These are phyloP conservation scores for Xestoiulus laeticollis DNA, from an alignment of 2,888 invertebrate species.

Conservation along the genomic window DNA sequence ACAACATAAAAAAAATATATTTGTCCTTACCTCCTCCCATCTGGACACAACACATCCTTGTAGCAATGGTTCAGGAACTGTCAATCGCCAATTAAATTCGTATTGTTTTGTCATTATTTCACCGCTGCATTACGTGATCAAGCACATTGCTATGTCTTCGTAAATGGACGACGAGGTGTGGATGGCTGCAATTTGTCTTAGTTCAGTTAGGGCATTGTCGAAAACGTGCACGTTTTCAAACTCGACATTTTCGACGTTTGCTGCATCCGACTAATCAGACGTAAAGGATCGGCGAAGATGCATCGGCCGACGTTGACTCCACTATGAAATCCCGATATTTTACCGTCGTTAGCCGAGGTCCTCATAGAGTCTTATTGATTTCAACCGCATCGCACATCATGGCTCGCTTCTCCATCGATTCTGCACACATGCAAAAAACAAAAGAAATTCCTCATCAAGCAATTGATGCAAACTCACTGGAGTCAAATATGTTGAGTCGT, in stretches of 20 bases:
- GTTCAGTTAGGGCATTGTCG: neutral
- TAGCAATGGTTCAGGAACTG: slow-evolving; percentile 86
- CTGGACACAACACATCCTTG: slow-evolving; percentile 92
- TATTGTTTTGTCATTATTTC: slow-evolving; percentile 92
- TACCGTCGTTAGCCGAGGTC: neutral
- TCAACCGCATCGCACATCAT: neutral
- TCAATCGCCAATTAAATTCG: slow-evolving; percentile 98
- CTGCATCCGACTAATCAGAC: neutral
- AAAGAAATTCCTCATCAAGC: neutral
- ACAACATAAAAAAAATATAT: neutral
- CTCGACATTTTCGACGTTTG: neutral
- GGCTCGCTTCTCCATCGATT: neutral
- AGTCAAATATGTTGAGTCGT: neutral
- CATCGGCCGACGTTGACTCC: neutral
- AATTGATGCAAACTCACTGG: neutral
- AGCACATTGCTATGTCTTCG: neutral
- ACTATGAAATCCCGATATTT: neutral
- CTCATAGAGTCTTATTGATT: slow-evolving; percentile 24
- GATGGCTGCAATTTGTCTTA: neutral
- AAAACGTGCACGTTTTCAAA: neutral
- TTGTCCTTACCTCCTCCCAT: slow-evolving; percentile 82
- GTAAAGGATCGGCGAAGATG: neutral
- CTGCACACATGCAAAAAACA: neutral
- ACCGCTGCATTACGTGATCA: slow-evolving; percentile 10
- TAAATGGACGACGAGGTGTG: neutral